These are phyloP conservation scores for Calidris pugnax DNA, from an alignment of 2,113 vertebrate genomes.

Conservation along the genomic window DNA sequence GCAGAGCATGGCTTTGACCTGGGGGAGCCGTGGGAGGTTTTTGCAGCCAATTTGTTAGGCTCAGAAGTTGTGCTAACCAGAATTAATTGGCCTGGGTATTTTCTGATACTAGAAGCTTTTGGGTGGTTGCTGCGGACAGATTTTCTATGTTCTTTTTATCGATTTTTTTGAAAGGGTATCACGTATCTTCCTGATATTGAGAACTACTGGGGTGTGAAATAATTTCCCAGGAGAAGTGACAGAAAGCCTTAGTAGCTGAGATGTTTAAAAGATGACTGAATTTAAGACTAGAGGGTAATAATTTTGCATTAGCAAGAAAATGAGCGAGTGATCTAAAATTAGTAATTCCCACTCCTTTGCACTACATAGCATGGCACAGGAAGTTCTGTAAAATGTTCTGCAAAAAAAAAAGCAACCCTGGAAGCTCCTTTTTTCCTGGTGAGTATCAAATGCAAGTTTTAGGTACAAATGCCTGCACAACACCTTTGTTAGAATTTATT, in stretches of 20 bases:
- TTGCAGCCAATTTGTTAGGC: background rate
- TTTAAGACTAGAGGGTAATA: background rate
- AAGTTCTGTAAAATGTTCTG: background rate
- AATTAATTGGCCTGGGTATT: background rate
- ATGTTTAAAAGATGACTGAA: background rate
- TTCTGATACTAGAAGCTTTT: background rate
- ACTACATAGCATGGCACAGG: background rate
- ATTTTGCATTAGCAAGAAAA: background rate
- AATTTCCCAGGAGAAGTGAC: background rate
- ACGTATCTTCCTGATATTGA: background rate
- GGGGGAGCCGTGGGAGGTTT: background rate
- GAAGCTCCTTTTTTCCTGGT: background rate
- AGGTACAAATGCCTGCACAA: background rate
- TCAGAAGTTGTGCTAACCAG: background rate
- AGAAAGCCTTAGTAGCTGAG: background rate
- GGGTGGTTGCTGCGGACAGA: background rate
- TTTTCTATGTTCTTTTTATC: background rate
- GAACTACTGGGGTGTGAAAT: background rate
- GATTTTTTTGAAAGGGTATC: background rate
- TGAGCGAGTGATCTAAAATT: background rate
- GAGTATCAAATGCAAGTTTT: background rate
- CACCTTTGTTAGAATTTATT: background rate
- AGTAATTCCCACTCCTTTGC: background rate
- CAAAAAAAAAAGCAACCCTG: background rate
- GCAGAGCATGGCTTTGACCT: background rate